Evolutionary conservation across 1,140 invertebrate species (phyloP).

Genomic region (Pseudobourletiella spinata): DNA sequence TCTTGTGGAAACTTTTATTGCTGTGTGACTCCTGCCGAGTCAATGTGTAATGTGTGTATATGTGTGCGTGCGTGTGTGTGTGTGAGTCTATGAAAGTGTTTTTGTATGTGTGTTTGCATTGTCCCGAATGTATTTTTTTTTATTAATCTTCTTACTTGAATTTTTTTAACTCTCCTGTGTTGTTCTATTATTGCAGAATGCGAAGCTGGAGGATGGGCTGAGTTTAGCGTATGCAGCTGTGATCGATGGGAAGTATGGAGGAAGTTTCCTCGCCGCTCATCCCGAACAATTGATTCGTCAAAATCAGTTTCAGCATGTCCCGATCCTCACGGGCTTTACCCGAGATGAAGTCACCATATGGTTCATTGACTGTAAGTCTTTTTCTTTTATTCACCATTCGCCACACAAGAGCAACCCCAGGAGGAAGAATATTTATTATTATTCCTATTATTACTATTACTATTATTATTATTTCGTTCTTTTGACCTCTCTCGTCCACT

Average conservation of each 20-base stretch:
- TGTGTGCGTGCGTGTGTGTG: too few relatives aligned
- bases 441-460: too few relatives aligned
- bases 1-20: too few relatives aligned
- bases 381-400: not conserved
- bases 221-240: slow-evolving; percentile 35
- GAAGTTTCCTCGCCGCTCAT: slow-evolving; percentile 37
- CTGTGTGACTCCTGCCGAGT: too few relatives aligned
- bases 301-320: slow-evolving; percentile 37
- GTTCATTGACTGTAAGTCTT: slow-evolving; percentile 39
- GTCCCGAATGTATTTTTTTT: not conserved
- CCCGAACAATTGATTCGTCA: slow-evolving; percentile 37
- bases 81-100: too few relatives aligned
- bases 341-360: slow-evolving; percentile 41
- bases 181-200: slow-evolving; percentile 26
- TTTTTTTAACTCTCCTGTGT: not conserved
- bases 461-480: too few relatives aligned
- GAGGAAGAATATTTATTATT: not conserved
- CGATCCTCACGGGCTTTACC: slow-evolving; percentile 40
- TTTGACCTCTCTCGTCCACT: too few relatives aligned
- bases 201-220: slow-evolving; percentile 39
- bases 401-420: not conserved
- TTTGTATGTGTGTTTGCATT: not conserved
- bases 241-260: slow-evolving; percentile 38
- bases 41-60: too few relatives aligned
- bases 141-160: not conserved